Conservation (phyloP, 2,888 invertebrate genomes). For the Helleia helle region DNA sequence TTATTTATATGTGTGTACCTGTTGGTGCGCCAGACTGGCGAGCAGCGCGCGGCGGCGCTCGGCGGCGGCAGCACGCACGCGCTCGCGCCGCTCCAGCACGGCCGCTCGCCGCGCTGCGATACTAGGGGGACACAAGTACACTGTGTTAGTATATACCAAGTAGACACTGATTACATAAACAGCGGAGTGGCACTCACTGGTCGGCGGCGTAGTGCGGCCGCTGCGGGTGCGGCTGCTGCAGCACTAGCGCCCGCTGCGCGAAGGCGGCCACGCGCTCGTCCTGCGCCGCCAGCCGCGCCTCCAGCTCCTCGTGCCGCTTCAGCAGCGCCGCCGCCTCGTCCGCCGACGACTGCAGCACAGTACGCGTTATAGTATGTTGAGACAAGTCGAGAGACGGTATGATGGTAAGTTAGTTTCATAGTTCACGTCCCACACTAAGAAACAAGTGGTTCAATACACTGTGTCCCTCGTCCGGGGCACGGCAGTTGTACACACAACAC, state of each 20-base stretch:
- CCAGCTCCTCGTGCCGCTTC: slow-evolving; percentile 95
- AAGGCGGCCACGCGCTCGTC: slow-evolving; percentile 91
- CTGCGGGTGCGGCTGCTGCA: slow-evolving; percentile 66
- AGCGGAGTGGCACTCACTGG: slow-evolving; percentile 75
- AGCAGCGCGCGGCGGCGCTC: slow-evolving; percentile 81
- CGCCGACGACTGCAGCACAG: slow-evolving; percentile 80
- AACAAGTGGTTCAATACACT: too few species aligned
- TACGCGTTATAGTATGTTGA: too few species aligned
- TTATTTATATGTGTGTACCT: too few species aligned
- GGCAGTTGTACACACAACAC: too few species aligned
- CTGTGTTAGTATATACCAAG: too few species aligned
- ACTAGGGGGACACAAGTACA: too few species aligned
- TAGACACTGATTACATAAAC: too few species aligned
- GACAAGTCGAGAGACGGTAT: too few species aligned
- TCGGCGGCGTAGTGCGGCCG: slow-evolving; percentile 86
- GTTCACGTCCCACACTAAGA: too few species aligned
- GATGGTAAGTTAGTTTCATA: too few species aligned
- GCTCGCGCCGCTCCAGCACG: slow-evolving; percentile 82
- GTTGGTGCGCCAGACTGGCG: slow-evolving; percentile 90
- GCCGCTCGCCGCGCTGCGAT: slow-evolving; percentile 82
- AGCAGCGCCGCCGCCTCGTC: slow-evolving; percentile 94
- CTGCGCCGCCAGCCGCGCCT: slow-evolving; percentile 92
- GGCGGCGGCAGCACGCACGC: slow-evolving; percentile 83
- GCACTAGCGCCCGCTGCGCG: slow-evolving; percentile 86
- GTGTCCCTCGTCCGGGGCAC: too few species aligned